phyloP scores from a whole-genome alignment of 2,888 invertebrate species.

The Agriopis marginaria region DNA sequence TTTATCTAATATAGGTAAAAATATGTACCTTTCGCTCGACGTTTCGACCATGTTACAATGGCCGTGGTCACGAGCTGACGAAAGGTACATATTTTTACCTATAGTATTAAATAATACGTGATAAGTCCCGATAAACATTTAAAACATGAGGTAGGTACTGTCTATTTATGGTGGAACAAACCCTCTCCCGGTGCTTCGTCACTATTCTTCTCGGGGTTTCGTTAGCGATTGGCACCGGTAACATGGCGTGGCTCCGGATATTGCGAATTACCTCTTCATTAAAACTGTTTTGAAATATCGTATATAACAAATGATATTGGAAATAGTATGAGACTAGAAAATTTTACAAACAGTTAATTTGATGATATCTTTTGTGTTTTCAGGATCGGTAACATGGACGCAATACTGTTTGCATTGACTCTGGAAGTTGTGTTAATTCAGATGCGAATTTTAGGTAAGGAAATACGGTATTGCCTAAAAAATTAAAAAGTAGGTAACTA shows the following conservation, averaged over 20 bases:
- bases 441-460: conserved; percentile 69
- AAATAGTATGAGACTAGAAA: not conserved
- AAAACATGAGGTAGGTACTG: too few relatives aligned
- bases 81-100: too few relatives aligned
- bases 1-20: too few relatives aligned
- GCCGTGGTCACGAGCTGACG: too few relatives aligned
- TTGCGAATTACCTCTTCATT: conserved; percentile 50
- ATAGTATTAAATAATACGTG: too few relatives aligned
- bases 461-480: not conserved
- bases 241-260: conserved; percentile 48
- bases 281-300: conserved; percentile 39
- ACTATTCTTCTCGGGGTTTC: conserved; percentile 30
- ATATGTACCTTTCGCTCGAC: too few relatives aligned
- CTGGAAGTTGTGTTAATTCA: conserved; percentile 75
- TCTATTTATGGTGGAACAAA: not conserved
- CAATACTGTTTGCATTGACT: conserved; percentile 69
- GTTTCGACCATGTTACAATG: too few relatives aligned
- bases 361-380: not conserved
- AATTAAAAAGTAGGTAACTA: too few relatives aligned
- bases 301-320: conserved; percentile 22
- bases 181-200: not conserved
- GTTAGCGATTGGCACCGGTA: conserved; percentile 44
- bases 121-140: too few relatives aligned
- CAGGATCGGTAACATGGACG: conserved; percentile 69
- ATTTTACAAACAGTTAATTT: not conserved